Conservation (phyloP, 2,888 invertebrate genomes). For the Drosophila prostipennis region DNA sequence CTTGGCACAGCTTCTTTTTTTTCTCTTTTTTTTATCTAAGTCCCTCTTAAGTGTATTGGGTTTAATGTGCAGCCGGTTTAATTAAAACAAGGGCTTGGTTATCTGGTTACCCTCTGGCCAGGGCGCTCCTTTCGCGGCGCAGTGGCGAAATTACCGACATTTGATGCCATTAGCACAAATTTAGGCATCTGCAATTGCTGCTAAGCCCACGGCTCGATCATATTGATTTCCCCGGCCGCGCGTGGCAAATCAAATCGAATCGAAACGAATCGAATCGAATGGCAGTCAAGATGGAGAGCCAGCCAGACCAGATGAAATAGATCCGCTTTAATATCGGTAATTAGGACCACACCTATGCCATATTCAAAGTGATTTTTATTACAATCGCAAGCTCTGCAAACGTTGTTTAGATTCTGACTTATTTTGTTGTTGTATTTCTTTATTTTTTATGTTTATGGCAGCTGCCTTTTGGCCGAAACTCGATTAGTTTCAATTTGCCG, state of each 20-base stretch:
- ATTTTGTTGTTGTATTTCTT: conserved; percentile 22
- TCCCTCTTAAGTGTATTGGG: conserved; percentile 60
- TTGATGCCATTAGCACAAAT: conserved; percentile 82
- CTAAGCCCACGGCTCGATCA: conserved; percentile 33
- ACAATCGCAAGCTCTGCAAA: conserved; percentile 38
- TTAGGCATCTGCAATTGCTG: conserved; percentile 54
- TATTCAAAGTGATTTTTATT: conserved; percentile 75
- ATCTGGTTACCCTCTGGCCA: conserved; percentile 36
- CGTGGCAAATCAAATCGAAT: conserved; percentile 60
- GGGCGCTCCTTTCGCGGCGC: conserved; percentile 51
- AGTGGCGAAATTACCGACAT: conserved; percentile 82
- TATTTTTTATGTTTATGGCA: conserved; percentile 57
- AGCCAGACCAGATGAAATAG: conserved; percentile 71
- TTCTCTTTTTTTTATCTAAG: conserved; percentile 22
- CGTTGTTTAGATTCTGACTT: conserved; percentile 38
- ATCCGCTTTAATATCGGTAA: conserved; percentile 81
- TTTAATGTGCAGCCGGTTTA: conserved; percentile 70
- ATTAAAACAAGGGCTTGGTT: conserved; percentile 75
- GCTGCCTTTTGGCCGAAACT: conserved; percentile 76
- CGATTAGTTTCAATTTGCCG: conserved; percentile 76
- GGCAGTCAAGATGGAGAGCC: neutral
- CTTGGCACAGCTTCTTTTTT: conserved; percentile 41
- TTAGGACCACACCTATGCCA: conserved; percentile 81
- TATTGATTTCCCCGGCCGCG: conserved; percentile 60
- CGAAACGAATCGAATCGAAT: conserved; percentile 26